Base-by-base conservation (phyloP, 2,113 vertebrate genomes). In the Hirundichthys speculiger region DNA sequence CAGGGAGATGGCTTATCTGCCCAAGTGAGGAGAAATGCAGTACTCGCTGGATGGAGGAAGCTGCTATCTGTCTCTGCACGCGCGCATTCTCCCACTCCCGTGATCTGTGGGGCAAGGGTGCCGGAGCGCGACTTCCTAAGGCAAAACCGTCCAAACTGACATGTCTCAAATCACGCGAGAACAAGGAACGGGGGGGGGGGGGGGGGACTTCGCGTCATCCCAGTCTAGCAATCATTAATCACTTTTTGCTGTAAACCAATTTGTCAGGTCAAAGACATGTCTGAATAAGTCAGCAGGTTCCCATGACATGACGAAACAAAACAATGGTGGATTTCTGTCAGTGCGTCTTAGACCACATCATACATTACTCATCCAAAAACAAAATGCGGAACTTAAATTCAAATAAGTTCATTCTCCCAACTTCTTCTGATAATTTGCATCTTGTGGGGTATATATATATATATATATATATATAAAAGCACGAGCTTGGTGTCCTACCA, bases 101-200 rank as follows among this genome's bases (percentile, higher is more conserved):
- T 55, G 62, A 50, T 53, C 52, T 55, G 45, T 57, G 27, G 43
- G 55, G 51, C 13, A 64, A 34, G 57, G 50, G 64, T 75, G 81
- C 75, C 74, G 67, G 45, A 77, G 64, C 24, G 63, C 9, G 54
- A 72, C 57, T 69, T 77, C 64, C 66, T 51, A 77, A 59, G 62
- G 51, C 46, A 64, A 85, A 34, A 80, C 64, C 64, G 56, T 63
- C 67, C 59, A 62, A 63, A 76, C 56, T 47, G 62, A 54, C 65
- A 66, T 27, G 3, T 13, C 52, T 25, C 41, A 51, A 70, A 49
- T 43, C 84, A 76, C 72, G 69, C 78, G 76, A 50, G 46, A n/a
- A n/a, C 40, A 46, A 6, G 3, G 9, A 19, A 21, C 1, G 2
- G 2, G 2, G 15, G 16, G 0, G 4, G 15, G 41, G 18, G 45